Evolutionary conservation across 1,140 invertebrate species (phyloP).

Genomic region (Nomia melanderi): DNA sequence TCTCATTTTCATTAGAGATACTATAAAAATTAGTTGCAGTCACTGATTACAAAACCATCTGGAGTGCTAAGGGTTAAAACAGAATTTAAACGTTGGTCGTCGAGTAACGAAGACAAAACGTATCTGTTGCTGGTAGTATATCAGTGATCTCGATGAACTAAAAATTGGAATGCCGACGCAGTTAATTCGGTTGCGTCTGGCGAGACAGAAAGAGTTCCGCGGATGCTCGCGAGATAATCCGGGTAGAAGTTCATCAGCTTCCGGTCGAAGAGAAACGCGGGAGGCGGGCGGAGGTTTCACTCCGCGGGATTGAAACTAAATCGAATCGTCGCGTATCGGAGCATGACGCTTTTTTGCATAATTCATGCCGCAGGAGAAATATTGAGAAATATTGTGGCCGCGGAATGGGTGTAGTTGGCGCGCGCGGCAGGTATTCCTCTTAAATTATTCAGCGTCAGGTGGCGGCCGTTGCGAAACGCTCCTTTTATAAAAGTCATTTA

Average conservation of each 20-base stretch:
- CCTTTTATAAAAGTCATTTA: constrained; percentile 41
- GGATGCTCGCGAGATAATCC: not conserved
- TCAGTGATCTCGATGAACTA: too few species aligned
- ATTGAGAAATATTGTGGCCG: constrained; percentile 17
- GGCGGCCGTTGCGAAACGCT: constrained; percentile 20
- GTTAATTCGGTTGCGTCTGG: not conserved
- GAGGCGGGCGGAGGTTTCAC: not conserved
- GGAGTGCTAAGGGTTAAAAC: too few species aligned
- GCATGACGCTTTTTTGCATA: constrained; percentile 21
- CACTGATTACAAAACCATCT: too few species aligned
- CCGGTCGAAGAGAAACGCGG: not conserved
- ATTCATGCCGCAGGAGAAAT: constrained; percentile 34
- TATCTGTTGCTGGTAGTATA: too few species aligned
- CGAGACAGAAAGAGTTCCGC: not conserved
- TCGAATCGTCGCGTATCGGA: constrained; percentile 7
- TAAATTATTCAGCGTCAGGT: constrained; percentile 38
- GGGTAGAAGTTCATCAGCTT: not conserved
- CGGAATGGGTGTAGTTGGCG: constrained; percentile 2
- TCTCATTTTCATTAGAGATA: too few species aligned
- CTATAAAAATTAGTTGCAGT: too few species aligned
- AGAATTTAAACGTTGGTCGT: too few species aligned
- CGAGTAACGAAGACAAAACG: too few species aligned
- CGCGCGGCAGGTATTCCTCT: constrained; percentile 18
- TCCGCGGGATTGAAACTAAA: not conserved
- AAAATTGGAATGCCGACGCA: too few species aligned